Base-by-base conservation (phyloP, 2,797 vertebrate species). In the Zenarchopterus dispar region DNA sequence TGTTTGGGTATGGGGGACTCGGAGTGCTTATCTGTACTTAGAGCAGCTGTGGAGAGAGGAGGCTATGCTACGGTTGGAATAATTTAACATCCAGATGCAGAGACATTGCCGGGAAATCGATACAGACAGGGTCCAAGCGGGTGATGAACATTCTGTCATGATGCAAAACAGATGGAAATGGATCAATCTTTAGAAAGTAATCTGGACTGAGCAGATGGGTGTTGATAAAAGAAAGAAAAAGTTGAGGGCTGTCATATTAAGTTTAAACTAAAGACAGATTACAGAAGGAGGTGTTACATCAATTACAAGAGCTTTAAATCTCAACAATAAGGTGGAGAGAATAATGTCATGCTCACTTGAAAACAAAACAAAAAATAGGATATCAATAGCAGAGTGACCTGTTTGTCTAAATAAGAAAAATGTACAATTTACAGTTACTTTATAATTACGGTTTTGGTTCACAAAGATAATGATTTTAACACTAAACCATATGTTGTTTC, bases 51-150 rank as follows among this genome's bases (percentile, higher is more conserved):
- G 57, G 46, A 56, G 62, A 57, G 74, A 48, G 41, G 52, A 55
- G 56, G 70, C 68, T 67, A 50, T 10, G 58, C 70, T 52, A 61
- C 1, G 39, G 69, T 82, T 66, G 75, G 70, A 85, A 88, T 85
- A 78, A 85, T 82, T 89, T 64, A 70, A 64, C 64, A 75, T 77
- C 73, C 84, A 86, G 76, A 86, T 87, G 84, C 84, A 73, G 44
- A 24, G 71, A 77, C 64, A 67, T 77, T 62, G 36, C 58, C 45
- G 70, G 75, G 80, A 82, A 82, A 86, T 86, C 68, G 55, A 88
- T 82, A 66, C 68, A 26, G 41, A 64, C 75, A 74, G 23, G 63
- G 76, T 64, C 39, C 33, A 16, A 82, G 70, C 71, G 84, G 77
- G 69, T 85, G 82, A 83, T 77, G 77, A 84, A 57, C 65, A 42